Conservation (phyloP, 2,888 invertebrate species). For the Drosophila anceps region DNA sequence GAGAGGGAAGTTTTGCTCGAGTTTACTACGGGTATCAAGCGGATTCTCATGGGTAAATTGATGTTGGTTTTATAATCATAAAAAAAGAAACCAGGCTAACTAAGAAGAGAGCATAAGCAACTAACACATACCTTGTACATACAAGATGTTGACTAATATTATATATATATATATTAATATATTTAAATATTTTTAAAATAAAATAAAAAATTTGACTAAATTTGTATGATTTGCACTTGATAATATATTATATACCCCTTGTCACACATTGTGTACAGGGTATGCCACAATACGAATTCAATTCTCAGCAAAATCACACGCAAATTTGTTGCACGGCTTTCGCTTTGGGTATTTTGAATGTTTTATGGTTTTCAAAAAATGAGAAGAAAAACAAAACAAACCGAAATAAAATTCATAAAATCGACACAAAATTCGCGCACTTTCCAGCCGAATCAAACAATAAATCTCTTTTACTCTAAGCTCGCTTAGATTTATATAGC, state of each 20-base stretch:
- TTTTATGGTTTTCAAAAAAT: conserved; percentile 71
- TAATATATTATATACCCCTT: background rate
- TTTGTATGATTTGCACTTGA: background rate
- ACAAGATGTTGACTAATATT: too few species aligned
- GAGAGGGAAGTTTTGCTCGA: background rate
- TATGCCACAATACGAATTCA: conserved; percentile 33
- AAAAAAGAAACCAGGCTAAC: conserved; percentile 4
- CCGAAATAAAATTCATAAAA: conserved; percentile 74
- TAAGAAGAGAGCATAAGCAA: background rate
- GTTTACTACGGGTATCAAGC: conserved; percentile 28
- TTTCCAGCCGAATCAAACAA: conserved; percentile 70
- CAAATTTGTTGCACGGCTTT: conserved; percentile 65
- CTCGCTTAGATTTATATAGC: conserved; percentile 77
- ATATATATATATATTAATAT: background rate
- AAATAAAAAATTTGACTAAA: background rate
- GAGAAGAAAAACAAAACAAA: background rate
- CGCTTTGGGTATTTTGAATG: conserved; percentile 68
- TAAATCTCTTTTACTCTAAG: conserved; percentile 72
- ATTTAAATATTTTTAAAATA: background rate
- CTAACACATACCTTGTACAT: conserved; percentile 4
- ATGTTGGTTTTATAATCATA: conserved; percentile 69
- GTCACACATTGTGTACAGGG: background rate
- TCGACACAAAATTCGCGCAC: conserved; percentile 62
- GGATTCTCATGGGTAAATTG: conserved; percentile 59
- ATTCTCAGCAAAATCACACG: conserved; percentile 64